Conservation (phyloP, 2,113 vertebrate genomes). For the Hirundichthys speculiger region DNA sequence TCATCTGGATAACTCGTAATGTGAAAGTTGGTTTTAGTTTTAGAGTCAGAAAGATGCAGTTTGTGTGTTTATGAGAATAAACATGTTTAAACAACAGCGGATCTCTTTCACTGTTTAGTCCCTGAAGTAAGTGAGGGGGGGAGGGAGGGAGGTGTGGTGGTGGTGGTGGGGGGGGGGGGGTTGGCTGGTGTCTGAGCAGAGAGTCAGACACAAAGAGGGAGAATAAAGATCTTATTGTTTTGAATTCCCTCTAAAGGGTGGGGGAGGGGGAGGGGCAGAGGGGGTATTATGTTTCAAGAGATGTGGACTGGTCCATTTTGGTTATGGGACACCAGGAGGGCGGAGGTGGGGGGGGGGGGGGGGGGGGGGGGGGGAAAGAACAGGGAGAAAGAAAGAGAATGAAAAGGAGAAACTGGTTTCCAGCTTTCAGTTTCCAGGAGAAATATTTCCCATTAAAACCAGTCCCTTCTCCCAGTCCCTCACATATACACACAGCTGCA, state of each 20-base stretch:
- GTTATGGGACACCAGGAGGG: conserved; percentile 69
- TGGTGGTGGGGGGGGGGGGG: neutral
- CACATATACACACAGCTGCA: too few species aligned
- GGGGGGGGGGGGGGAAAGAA: neutral
- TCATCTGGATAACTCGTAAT: too few species aligned
- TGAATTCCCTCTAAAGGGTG: conserved; percentile 54
- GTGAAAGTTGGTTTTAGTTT: too few species aligned
- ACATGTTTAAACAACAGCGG: too few species aligned
- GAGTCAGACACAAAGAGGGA: conserved; percentile 11
- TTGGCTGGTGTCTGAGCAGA: conserved; percentile 27
- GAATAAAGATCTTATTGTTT: conserved; percentile 68
- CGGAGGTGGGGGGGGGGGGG: neutral
- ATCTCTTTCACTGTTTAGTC: too few species aligned
- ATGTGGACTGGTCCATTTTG: conserved; percentile 69
- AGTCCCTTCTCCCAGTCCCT: too few species aligned
- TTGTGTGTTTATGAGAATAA: too few species aligned
- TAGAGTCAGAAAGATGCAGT: too few species aligned
- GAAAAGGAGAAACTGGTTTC: conserved; percentile 65
- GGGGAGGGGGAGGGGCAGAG: conserved; percentile 27
- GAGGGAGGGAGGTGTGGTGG: neutral
- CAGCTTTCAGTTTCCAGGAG: conserved; percentile 80
- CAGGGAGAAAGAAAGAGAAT: neutral
- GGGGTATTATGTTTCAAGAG: conserved; percentile 71
- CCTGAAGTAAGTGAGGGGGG: too few species aligned
- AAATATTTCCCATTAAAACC: too few species aligned